These are phyloP conservation scores for Cancer borealis DNA, from an alignment of 2,888 invertebrate species.

Conservation along the genomic window DNA sequence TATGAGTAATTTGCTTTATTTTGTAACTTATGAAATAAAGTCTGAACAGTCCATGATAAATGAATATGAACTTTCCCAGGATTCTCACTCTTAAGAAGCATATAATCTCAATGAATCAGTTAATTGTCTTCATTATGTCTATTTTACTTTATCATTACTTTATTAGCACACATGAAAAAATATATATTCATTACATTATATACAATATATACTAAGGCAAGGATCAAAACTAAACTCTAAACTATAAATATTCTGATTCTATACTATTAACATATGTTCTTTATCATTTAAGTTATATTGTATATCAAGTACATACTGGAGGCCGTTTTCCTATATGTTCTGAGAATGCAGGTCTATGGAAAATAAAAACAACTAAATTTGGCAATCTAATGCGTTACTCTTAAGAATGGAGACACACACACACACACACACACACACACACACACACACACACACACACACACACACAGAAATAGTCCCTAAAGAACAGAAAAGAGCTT, in stretches of 20 bases:
- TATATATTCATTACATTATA: slow-evolving; percentile 27
- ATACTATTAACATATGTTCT: slow-evolving; percentile 24
- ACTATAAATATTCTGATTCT: neutral
- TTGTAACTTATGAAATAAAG: neutral
- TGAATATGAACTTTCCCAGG: slow-evolving; percentile 54
- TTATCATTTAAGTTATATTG: slow-evolving; percentile 21
- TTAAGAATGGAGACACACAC: neutral
- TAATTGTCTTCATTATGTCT: neutral
- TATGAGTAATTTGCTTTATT: neutral
- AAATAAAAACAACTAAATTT: slow-evolving; percentile 60
- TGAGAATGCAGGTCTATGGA: slow-evolving; percentile 69
- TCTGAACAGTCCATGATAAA: slow-evolving; percentile 69
- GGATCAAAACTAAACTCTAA: slow-evolving; percentile 6
- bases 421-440: no score
- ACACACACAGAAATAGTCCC: neutral
- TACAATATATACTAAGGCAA: neutral
- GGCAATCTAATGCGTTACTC: slow-evolving; percentile 2
- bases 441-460: neutral
- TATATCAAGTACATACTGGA: slow-evolving; percentile 70
- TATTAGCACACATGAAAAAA: neutral
- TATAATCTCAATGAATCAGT: neutral
- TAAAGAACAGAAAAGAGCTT: no score
- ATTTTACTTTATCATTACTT: neutral
- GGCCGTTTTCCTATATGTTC: slow-evolving; percentile 74
- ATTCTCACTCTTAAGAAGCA: neutral